phyloP scores from a whole-genome alignment of 2,888 invertebrate genomes.

The Sinotaia quadrata region DNA sequence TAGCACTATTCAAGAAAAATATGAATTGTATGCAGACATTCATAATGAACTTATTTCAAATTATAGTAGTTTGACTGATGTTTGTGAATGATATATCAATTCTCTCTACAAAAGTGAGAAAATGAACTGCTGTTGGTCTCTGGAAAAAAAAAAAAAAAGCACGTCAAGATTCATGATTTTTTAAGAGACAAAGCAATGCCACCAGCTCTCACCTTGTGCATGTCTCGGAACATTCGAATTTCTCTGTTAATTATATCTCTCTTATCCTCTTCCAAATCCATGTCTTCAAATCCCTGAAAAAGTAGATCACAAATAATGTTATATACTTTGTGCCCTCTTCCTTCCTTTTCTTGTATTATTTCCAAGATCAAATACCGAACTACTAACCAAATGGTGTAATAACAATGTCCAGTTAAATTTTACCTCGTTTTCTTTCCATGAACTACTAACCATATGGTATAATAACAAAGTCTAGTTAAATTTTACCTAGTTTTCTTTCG shows the following conservation, averaged over 20 bases:
- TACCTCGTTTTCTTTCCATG: too few species aligned
- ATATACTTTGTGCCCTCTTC: too few species aligned
- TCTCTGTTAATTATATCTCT: conserved; percentile 95
- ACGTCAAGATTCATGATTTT: background rate
- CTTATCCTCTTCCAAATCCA: conserved; percentile 95
- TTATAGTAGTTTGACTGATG: background rate
- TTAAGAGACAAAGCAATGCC: too few species aligned
- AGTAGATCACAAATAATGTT: background rate
- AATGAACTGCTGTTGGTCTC: background rate
- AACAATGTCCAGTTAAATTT: too few species aligned
- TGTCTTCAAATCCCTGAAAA: conserved; percentile 73
- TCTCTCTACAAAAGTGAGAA: conserved; percentile 6
- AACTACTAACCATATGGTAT: too few species aligned
- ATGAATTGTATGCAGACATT: too few species aligned
- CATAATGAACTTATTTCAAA: background rate
- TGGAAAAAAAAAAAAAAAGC: background rate
- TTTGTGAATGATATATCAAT: background rate
- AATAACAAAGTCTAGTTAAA: too few species aligned
- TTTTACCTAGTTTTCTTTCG: too few species aligned
- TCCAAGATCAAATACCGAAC: too few species aligned
- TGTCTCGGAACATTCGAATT: conserved; percentile 97
- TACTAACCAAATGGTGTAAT: too few species aligned
- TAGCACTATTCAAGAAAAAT: too few species aligned
- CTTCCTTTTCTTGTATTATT: too few species aligned
- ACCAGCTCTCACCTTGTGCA: conserved; percentile 86